These are phyloP conservation scores for Ceryle rudis DNA, from an alignment of 2,797 vertebrate species.

Conservation along the genomic window DNA sequence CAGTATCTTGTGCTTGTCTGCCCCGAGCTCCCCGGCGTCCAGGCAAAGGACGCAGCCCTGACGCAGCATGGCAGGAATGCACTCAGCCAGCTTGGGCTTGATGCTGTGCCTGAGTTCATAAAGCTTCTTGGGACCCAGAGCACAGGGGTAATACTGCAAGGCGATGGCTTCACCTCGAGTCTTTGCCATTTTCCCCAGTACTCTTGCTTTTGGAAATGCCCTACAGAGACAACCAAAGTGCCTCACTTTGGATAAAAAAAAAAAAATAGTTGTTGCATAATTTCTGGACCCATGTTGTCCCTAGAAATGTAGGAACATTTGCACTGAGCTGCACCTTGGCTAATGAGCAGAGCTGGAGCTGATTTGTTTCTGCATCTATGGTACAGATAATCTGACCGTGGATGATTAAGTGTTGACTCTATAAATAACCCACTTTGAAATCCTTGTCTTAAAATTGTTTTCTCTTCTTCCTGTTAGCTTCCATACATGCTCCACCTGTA, in stretches of 20 bases:
- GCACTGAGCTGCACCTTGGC: background rate
- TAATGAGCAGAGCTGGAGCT: slow-evolving; percentile 23
- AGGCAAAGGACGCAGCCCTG: background rate
- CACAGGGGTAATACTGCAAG: background rate
- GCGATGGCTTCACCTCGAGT: background rate
- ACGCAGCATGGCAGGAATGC: background rate
- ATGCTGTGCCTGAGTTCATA: background rate
- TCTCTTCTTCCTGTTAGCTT: slow-evolving; percentile 22
- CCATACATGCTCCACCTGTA: background rate
- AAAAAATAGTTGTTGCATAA: background rate
- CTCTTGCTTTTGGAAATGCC: background rate
- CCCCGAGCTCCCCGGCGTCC: background rate
- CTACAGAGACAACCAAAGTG: fast-evolving
- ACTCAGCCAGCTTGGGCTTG: background rate
- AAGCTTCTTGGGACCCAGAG: background rate
- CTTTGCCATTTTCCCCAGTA: background rate
- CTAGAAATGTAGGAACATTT: background rate
- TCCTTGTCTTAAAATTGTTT: slow-evolving; percentile 45
- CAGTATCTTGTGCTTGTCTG: background rate
- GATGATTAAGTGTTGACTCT: slow-evolving; percentile 53
- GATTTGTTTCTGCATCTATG: slow-evolving; percentile 52
- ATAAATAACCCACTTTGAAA: slow-evolving; percentile 56
- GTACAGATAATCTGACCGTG: slow-evolving; percentile 58
- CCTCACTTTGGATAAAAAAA: background rate
- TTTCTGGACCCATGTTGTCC: background rate